Evolutionary conservation across 2,113 vertebrate species (phyloP).

Genomic region (Anhinga anhinga): DNA sequence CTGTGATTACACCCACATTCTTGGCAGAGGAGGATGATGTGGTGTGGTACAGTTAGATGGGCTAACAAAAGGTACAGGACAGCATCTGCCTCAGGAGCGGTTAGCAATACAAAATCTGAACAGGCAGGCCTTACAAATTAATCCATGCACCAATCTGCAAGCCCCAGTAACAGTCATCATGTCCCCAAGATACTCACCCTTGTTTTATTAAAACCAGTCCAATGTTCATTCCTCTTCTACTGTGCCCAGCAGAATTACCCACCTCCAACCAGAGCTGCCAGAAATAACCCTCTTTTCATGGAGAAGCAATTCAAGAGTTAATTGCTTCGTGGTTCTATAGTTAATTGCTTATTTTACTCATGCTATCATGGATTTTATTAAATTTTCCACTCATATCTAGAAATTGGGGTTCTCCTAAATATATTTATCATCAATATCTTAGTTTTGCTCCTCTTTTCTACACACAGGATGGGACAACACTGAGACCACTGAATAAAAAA

Average conservation of each 20-base stretch:
- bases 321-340: neutral
- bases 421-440: neutral
- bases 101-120: neutral
- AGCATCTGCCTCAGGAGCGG: neutral
- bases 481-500: neutral
- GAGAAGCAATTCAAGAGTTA: neutral
- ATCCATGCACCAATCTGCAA: neutral
- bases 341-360: neutral
- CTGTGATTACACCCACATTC: slow-evolving; percentile 33
- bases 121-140: neutral
- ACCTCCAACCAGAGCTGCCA: neutral
- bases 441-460: neutral
- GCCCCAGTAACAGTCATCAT: neutral
- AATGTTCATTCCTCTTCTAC: neutral
- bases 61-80: neutral
- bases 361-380: neutral
- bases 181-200: neutral
- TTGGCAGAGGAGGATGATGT: slow-evolving; percentile 24
- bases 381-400: neutral
- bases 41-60: neutral
- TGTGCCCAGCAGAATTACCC: neutral
- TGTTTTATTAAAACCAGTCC: neutral
- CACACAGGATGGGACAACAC: neutral
- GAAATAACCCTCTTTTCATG: neutral
- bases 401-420: neutral